phyloP scores from a whole-genome alignment of 2,888 invertebrate species.

The Ecliptopera silaceata region DNA sequence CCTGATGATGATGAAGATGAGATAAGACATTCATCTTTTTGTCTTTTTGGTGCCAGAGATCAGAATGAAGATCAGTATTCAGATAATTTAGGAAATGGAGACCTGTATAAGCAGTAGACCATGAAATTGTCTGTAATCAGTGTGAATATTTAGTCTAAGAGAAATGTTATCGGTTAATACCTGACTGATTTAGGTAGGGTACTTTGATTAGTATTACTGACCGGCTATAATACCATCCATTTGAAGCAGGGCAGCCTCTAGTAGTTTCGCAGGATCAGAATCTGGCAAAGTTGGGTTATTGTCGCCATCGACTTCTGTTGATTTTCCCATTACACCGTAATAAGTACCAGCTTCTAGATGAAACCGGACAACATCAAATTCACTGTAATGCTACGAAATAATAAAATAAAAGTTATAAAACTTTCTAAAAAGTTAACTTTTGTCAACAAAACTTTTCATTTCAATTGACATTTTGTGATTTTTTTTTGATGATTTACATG shows the following conservation, averaged over 20 bases:
- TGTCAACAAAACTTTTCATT: conserved; percentile 68
- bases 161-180: conserved; percentile 1
- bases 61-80: too few relatives aligned
- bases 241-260: conserved; percentile 93
- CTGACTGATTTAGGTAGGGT: not conserved
- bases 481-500: not conserved
- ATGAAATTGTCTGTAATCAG: conserved; percentile 41
- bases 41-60: too few relatives aligned
- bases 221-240: conserved; percentile 95
- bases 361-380: conserved; percentile 23
- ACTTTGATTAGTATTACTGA: conserved; percentile 54
- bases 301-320: conserved; percentile 76
- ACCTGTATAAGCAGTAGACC: conserved; percentile 56
- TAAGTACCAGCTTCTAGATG: conserved; percentile 18
- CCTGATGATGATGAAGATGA: not conserved
- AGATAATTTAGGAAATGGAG: conserved; percentile 42
- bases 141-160: conserved; percentile 10
- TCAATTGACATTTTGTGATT: too few relatives aligned
- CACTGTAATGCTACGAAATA: conserved; percentile 21
- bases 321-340: conserved; percentile 71
- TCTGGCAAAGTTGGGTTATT: conserved; percentile 83
- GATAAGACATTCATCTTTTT: not conserved
- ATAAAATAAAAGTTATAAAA: conserved; percentile 38
- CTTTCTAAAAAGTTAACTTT: conserved; percentile 56
- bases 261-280: conserved; percentile 92